A percentile compares a stretch with the other conserved stretches of the same genome.
Evolutionary conservation across 2,797 vertebrate genomes (phyloP).

Genomic region (Peromyscus attwateri): DNA sequence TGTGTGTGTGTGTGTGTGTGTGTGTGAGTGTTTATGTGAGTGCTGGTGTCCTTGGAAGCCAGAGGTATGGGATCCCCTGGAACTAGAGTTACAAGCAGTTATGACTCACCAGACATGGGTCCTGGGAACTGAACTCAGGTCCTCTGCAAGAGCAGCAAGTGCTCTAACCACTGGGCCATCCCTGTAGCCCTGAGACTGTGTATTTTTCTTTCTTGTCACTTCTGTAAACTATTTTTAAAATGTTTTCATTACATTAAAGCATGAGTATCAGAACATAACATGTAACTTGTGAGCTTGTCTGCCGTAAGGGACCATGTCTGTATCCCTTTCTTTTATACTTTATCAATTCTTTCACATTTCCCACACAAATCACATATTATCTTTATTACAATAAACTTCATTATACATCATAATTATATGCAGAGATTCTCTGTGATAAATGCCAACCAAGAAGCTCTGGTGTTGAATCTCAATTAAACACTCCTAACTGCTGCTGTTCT

Average conservation of each 20-base stretch:
- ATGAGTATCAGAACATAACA: not conserved
- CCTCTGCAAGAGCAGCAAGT: not conserved
- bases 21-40: not conserved
- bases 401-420: constrained; percentile 51
- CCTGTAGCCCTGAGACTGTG: not conserved
- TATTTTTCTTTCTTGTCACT: not conserved
- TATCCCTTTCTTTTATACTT: not conserved
- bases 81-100: not conserved
- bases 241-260: not conserved
- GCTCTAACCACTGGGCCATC: not conserved
- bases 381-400: constrained; percentile 42
- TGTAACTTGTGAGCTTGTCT: not conserved
- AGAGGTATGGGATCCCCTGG: not conserved
- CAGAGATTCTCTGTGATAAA: not conserved
- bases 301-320: not conserved
- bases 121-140: not conserved
- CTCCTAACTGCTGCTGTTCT: not conserved
- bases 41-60: not conserved
- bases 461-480: constrained; percentile 1
- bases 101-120: not conserved
- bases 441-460: constrained; percentile 17
- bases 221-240: not conserved
- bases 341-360: constrained; percentile 25
- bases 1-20: not conserved
- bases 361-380: not conserved